phyloP scores from a whole-genome alignment of 2,888 invertebrate genomes.

The Calliscelio sp. region DNA sequence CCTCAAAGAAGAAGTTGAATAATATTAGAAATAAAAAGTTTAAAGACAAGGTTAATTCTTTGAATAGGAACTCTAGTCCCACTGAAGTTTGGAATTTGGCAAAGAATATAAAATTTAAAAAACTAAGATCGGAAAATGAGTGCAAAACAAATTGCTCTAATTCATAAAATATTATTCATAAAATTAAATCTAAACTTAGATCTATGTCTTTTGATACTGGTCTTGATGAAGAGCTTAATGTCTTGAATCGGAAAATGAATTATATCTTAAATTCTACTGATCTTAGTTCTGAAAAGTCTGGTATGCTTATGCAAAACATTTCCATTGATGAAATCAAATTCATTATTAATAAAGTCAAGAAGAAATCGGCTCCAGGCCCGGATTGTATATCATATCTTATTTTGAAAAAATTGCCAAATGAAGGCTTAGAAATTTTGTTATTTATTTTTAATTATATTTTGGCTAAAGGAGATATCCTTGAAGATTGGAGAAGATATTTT shows the following conservation, averaged over 20 bases:
- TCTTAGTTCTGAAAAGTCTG: neutral
- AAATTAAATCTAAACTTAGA: neutral
- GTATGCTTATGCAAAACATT: neutral
- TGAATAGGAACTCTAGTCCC: neutral
- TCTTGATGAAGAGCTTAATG: neutral
- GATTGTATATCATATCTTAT: neutral
- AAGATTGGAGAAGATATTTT: neutral
- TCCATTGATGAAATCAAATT: neutral
- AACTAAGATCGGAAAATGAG: neutral
- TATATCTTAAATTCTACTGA: neutral
- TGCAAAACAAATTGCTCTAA: conserved; percentile 11
- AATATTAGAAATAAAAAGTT: neutral
- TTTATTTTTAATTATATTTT: neutral
- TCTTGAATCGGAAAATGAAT: neutral
- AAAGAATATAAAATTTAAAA: neutral
- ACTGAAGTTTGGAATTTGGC: neutral
- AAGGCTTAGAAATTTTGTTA: neutral
- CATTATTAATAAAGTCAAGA: neutral
- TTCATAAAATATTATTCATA: no score
- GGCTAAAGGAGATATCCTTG: neutral
- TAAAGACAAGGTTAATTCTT: neutral
- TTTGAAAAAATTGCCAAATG: neutral
- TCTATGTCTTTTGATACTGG: neutral
- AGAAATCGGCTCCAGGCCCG: neutral
- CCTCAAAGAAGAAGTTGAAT: neutral